Conservation (phyloP, 1,140 invertebrate species). For the Metaphire vulgaris region DNA sequence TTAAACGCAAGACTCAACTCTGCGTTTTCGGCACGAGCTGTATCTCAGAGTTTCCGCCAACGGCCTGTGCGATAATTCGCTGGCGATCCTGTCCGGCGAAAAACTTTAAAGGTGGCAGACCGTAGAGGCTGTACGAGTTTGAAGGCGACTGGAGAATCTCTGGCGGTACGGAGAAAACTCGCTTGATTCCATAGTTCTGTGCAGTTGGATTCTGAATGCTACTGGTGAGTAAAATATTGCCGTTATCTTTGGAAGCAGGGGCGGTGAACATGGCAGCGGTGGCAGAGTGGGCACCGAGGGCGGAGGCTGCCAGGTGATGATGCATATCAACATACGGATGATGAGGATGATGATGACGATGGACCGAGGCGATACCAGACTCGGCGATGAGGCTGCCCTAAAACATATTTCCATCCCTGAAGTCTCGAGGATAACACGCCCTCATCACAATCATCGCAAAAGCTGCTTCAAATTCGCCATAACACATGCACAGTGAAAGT, state of each 20-base stretch:
- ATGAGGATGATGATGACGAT: no score
- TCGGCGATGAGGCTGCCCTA: neutral
- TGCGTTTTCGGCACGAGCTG: neutral
- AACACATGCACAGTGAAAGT: no score
- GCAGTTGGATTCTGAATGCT: neutral
- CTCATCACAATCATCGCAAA: neutral
- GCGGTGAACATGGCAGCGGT: neutral
- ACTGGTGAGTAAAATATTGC: slow-evolving; percentile 1
- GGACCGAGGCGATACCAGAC: neutral
- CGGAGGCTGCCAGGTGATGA: neutral
- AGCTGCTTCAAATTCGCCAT: no score
- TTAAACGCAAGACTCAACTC: neutral
- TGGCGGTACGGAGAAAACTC: neutral
- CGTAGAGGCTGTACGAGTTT: neutral
- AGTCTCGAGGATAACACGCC: neutral
- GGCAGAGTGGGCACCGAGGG: neutral
- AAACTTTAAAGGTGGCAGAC: slow-evolving; percentile 10
- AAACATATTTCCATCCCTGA: slow-evolving; percentile 2
- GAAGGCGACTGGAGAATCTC: neutral
- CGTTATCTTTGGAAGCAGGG: neutral
- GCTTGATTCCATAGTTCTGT: slow-evolving; percentile 10
- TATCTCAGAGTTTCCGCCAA: neutral
- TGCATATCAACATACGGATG: neutral
- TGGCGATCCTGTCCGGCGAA: slow-evolving; percentile 14
- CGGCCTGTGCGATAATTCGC: slow-evolving; percentile 18